Base-by-base conservation (phyloP, 2,888 invertebrate genomes). In the Caenorhabditis zanzibari region DNA sequence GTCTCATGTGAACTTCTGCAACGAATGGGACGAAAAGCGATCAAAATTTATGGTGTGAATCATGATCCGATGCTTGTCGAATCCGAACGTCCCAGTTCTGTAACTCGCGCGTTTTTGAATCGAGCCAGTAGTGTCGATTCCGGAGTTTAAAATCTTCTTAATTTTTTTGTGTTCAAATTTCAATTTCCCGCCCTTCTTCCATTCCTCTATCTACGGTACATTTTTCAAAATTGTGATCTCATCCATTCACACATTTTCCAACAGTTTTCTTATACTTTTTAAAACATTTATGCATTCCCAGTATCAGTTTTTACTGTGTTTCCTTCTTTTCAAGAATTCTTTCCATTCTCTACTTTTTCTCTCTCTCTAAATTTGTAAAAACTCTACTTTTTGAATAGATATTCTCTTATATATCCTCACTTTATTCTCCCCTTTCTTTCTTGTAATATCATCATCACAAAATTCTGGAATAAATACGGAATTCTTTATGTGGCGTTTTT, bases 21-120 rank as follows among this genome's bases (percentile, higher is more conserved):
- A 73, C 96, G 96, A 68, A 98, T 99, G 97, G 98, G 98, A 85
- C 96, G 96, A 93, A 99, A 99, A 94, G 98, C 97, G 47, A 97
- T 97, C 89, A 98, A 97, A 94, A 98, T 99, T 92, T 99, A 99
- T 94, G 98, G 98, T 90, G 97, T 98, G 26, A 91, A 90, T 84
- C 91, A 92, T 77, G 88, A 88, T 56, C 92, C 92, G 24, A 92
- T 92, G 92, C 86, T 92, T 28, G 81, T 85, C n/a, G 92, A 92
- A 64, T 83, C 84, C 49, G 91, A 91, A 71, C 83, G 92, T 49
- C 92, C 91, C 4, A 88, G 79, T n/a, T 90, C 89, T 9, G 90
- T 91, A 16, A 90, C 90, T 0, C 76, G 92, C 12, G 89, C 90
- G 19, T 91, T 90, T 79, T 73, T 92, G 74, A 92, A 92, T 72